Base-by-base conservation (phyloP, 2,113 vertebrate species). In the Podarcis raffonei region DNA sequence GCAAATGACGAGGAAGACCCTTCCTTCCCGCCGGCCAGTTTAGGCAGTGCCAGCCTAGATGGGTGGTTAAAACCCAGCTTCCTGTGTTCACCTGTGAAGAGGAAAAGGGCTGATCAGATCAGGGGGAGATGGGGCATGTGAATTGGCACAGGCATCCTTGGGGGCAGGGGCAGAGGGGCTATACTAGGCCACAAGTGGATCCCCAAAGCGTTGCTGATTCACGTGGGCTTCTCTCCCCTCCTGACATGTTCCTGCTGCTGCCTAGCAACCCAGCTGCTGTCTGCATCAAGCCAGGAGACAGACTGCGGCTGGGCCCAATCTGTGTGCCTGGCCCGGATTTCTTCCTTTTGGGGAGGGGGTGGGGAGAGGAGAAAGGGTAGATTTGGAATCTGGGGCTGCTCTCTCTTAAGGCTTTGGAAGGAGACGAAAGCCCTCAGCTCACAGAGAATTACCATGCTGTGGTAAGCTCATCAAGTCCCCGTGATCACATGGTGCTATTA, bases 261-360 rank as follows among this genome's bases (percentile, higher is more conserved):
- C 87, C 72, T 89, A 89, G 87, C 87, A 89, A 89, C 87, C 87
- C 87, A 84, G 87, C 87, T 89, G 87, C 87, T 77, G 87, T 77
- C 87, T 89, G 72, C 74, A 57, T 37, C 2, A n/a, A 68, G 72
- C 72, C 59, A 69, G 81, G 87, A 83, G 87, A 42, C 69, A 82
- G 71, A 25, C 80, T 76, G n/a, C 23, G 20, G 32, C 84, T 75
- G n/a, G 71, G 84, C 84, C 53, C 83, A 27, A 30, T 76, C 84
- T 76, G 53, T 39, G 48, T 27, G 85, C 30, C 62, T 37, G 35
- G 27, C 75, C 27, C 23, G 75, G 62, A 86, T 39, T 48, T 62
- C 59, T 62, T 62, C 18, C 18, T 3, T 75, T n/a, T 57, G 42
- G 11, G 68, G 9, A 30, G 11, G 53, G 35, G 18, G 30, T 9